A percentile compares a stretch with the other conserved stretches of the same genome.
Conservation (phyloP, 1,140 invertebrate species). For the Meloidogyne exigua region DNA sequence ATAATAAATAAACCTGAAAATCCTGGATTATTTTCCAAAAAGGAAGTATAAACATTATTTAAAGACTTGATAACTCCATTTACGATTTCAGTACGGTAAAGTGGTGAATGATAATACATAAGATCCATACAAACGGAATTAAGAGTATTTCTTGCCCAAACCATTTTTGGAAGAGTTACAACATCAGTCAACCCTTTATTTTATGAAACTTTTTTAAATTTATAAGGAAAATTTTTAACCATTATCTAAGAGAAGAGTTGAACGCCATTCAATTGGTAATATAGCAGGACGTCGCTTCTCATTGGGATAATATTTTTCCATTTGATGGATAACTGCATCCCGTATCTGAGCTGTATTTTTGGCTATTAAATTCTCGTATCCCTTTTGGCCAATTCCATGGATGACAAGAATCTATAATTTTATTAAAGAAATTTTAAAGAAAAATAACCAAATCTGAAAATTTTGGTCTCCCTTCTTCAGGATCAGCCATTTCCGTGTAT, state of each 20-base stretch:
- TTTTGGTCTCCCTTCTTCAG: constrained; percentile 49
- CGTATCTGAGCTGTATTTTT: constrained; percentile 63
- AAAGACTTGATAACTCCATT: constrained; percentile 72
- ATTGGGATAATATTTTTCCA: constrained; percentile 58
- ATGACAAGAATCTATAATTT: constrained; percentile 4
- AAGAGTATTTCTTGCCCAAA: constrained; percentile 45
- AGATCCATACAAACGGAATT: constrained; percentile 75
- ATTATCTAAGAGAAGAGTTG: constrained; percentile 48
- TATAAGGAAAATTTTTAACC: constrained; percentile 18
- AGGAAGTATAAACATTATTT: constrained; percentile 74
- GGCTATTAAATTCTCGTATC: constrained; percentile 63
- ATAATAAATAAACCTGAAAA: constrained; percentile 23
- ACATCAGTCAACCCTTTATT: constrained; percentile 44
- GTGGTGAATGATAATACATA: constrained; percentile 78
- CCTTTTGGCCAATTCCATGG: constrained; percentile 60
- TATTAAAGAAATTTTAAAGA: constrained; percentile 12
- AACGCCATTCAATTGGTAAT: constrained; percentile 61
- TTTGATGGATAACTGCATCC: constrained; percentile 48
- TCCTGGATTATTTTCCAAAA: constrained; percentile 73
- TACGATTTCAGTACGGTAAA: constrained; percentile 76
- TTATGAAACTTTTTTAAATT: not conserved
- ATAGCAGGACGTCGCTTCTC: constrained; percentile 61
- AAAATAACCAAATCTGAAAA: constrained; percentile 61
- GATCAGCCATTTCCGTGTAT: constrained; percentile 39
- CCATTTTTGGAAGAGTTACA: constrained; percentile 59